Conservation (phyloP, 2,797 vertebrate species). For the Typhlichthys subterraneus region DNA sequence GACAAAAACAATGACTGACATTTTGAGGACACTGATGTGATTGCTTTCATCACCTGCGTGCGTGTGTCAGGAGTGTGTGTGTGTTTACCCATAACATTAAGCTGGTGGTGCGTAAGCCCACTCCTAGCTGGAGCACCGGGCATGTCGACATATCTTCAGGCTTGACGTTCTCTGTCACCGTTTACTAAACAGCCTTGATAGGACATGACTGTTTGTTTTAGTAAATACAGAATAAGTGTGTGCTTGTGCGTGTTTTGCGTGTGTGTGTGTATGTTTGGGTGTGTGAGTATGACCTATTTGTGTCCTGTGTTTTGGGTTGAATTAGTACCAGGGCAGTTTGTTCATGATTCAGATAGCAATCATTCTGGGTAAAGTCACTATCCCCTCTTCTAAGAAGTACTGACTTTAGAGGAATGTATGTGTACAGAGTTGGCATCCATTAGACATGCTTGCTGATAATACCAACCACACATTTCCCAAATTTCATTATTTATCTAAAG, state of each 20-base stretch:
- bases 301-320: constrained; percentile 63
- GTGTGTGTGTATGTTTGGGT: constrained; percentile 49
- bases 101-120: constrained; percentile 54
- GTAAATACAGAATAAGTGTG: constrained; percentile 73
- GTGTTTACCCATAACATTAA: constrained; percentile 81
- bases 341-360: constrained; percentile 38
- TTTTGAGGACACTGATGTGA: constrained; percentile 31
- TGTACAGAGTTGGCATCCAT: constrained; percentile 23
- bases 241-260: constrained; percentile 37
- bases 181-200: constrained; percentile 82
- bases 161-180: constrained; percentile 66
- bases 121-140: constrained; percentile 51
- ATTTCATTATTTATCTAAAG: constrained; percentile 2
- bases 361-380: constrained; percentile 22
- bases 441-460: constrained; percentile 1
- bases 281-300: constrained; percentile 51
- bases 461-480: background rate
- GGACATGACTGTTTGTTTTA: constrained; percentile 81
- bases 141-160: constrained; percentile 73
- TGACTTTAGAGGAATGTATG: constrained; percentile 22
- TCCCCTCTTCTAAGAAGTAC: background rate
- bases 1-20: constrained; percentile 39
- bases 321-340: constrained; percentile 59
- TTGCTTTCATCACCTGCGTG: constrained; percentile 60
- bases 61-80: constrained; percentile 75